Evolutionary conservation across 2,113 vertebrate species (phyloP).

Genomic region (Melanerpes formicivorus): DNA sequence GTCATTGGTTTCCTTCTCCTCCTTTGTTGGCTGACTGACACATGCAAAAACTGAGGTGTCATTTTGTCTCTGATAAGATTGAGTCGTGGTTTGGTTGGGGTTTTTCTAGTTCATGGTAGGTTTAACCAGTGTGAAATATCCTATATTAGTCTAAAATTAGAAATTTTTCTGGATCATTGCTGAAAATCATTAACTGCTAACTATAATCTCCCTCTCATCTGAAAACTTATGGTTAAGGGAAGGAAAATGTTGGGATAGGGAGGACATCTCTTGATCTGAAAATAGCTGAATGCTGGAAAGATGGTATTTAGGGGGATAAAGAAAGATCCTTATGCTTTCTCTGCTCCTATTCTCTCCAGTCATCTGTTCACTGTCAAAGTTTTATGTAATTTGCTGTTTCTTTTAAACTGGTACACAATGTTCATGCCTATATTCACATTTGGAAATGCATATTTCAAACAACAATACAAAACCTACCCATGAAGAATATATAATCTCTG

Average conservation of each 20-base stretch:
- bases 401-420: slow-evolving; percentile 79
- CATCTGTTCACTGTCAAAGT: not conserved
- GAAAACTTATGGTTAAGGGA: not conserved
- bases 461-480: slow-evolving; percentile 90
- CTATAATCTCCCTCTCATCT: not conserved
- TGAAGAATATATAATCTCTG: slow-evolving; percentile 89
- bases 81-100: not conserved
- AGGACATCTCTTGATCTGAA: not conserved
- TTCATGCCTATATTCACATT: slow-evolving; percentile 86
- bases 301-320: not conserved
- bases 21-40: not conserved
- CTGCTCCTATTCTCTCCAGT: not conserved
- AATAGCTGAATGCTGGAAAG: not conserved
- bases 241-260: not conserved
- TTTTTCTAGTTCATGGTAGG: not conserved
- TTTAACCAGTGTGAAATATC: not conserved
- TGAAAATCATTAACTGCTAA: not conserved
- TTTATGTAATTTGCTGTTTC: not conserved
- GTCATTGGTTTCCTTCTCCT: not conserved
- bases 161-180: not conserved
- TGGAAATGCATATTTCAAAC: slow-evolving; percentile 91
- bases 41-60: not conserved
- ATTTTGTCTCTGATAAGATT: not conserved
- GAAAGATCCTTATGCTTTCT: not conserved
- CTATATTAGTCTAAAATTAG: not conserved